phyloP scores from a whole-genome alignment of 1,140 invertebrate species.

The Aethina tumida region DNA sequence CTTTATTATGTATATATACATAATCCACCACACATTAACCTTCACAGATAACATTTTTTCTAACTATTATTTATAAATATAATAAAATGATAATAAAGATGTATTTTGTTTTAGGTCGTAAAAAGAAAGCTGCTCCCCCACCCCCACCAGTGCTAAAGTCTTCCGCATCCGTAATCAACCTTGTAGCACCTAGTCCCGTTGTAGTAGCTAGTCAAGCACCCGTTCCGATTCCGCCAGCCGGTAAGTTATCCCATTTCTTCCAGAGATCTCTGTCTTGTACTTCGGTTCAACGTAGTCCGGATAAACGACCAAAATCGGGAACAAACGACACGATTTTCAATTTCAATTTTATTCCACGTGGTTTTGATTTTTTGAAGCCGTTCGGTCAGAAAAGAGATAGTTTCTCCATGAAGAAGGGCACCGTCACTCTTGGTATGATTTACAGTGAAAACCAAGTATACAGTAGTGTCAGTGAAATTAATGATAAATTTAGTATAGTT shows the following conservation, averaged over 20 bases:
- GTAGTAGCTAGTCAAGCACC: conserved; percentile 35
- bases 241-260: conserved; percentile 7
- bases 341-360: too few relatives aligned
- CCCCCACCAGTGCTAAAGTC: conserved; percentile 25
- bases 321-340: too few relatives aligned
- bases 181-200: conserved; percentile 31
- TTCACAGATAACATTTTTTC: too few relatives aligned
- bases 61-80: conserved; percentile 1
- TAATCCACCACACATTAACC: too few relatives aligned
- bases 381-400: too few relatives aligned
- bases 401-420: neutral
- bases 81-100: conserved; percentile 3
- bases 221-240: conserved; percentile 8
- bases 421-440: conserved; percentile 3
- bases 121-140: conserved; percentile 36
- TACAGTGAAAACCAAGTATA: neutral
- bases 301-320: too few relatives aligned
- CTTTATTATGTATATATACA: too few relatives aligned
- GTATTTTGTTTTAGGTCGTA: conserved; percentile 29
- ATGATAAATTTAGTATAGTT: too few relatives aligned
- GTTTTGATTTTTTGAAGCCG: too few relatives aligned
- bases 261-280: neutral
- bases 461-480: too few relatives aligned
- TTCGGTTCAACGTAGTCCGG: conserved; percentile 2
- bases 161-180: conserved; percentile 21